Evolutionary conservation across 1,140 invertebrate genomes (phyloP), one percentile per base, ranked within the genome.

Genomic region (Archivesica marissinica): DNA sequence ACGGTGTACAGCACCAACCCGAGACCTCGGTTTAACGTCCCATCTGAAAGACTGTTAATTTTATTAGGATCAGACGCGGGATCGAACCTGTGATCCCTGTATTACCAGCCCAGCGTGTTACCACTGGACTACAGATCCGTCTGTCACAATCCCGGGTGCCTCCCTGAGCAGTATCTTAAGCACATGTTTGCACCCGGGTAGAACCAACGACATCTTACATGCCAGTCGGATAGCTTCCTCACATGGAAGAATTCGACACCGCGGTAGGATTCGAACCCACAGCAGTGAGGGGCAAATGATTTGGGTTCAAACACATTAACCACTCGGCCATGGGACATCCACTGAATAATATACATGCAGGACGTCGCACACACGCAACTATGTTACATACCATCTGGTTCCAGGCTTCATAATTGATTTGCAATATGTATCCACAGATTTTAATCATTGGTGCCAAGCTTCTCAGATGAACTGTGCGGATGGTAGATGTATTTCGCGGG

Each of bases 401-500:
- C 44, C 9, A 9, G 20, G 44, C 20, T 47, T 47, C 9, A 11
- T 47, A 47, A 47, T 11, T 47, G 9, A 47, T 47, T 11, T 47
- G 20, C 23, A 20, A 6, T 56, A 23, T 20, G 7, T 20, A 15
- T 11, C 6, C 33, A 28, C 56, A 61, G 56, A 61, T 61, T 28
- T 6, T 13, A 66, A 20, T 38, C 20, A 38, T 23, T 68, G 64
- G 64, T 68, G 64, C 28, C 41, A 68, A 44, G n/a, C 64, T 2
- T 44, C 64, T 0, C 68, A 87, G 52, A 15, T 86, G 35, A 80
- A 87, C 59, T 90, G 89, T 79, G 85, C 83, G 20, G 80, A 85
- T 72, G 88, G 88, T 38, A 83, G 13, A 17, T 89, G 89, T 79
- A 52, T 90, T 47, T 30, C 81, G 35, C 56, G 86, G 28, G 66